phyloP scores from a whole-genome alignment of 2,797 vertebrate genomes.

The Hyperoplus lanceolatus region DNA sequence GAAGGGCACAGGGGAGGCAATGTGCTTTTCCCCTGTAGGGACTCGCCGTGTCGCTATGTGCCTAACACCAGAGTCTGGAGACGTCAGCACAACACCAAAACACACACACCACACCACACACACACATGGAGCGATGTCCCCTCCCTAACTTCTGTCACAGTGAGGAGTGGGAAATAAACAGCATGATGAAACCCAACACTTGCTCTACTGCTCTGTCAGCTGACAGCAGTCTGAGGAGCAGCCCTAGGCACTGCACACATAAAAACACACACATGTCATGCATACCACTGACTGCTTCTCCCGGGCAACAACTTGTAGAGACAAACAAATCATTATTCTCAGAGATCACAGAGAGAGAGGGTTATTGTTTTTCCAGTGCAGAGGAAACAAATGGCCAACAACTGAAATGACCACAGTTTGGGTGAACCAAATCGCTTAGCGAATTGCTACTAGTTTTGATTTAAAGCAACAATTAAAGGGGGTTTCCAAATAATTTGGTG shows the following conservation, averaged over 20 bases:
- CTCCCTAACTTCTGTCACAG: slow-evolving; percentile 48
- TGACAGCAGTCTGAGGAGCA: slow-evolving; percentile 63
- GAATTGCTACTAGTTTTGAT: slow-evolving; percentile 7
- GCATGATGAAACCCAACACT: slow-evolving; percentile 83
- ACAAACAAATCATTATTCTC: slow-evolving; percentile 68
- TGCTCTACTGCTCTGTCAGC: slow-evolving; percentile 66
- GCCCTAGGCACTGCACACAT: slow-evolving; percentile 47
- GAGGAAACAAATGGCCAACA: slow-evolving; percentile 35
- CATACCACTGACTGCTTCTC: slow-evolving; percentile 27
- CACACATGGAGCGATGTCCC: slow-evolving; percentile 26
- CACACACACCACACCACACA: slow-evolving; percentile 26
- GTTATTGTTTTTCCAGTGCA: slow-evolving; percentile 37
- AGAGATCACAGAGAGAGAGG: slow-evolving; percentile 41
- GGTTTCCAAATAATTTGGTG: slow-evolving; percentile 33
- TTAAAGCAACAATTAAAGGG: slow-evolving; percentile 31
- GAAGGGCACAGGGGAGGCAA: slow-evolving; percentile 38
- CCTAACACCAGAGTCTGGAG: slow-evolving; percentile 64
- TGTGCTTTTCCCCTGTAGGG: slow-evolving; percentile 62
- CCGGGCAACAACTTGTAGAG: slow-evolving; percentile 38
- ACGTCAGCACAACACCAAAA: slow-evolving; percentile 50
- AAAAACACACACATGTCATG: slow-evolving; percentile 10
- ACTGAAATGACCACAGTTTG: not conserved
- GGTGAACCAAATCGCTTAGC: not conserved
- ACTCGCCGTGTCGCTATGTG: slow-evolving; percentile 57
- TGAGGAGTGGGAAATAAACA: slow-evolving; percentile 73